Conservation (phyloP, 2,888 invertebrate genomes). For the Xestia sexstrigata region DNA sequence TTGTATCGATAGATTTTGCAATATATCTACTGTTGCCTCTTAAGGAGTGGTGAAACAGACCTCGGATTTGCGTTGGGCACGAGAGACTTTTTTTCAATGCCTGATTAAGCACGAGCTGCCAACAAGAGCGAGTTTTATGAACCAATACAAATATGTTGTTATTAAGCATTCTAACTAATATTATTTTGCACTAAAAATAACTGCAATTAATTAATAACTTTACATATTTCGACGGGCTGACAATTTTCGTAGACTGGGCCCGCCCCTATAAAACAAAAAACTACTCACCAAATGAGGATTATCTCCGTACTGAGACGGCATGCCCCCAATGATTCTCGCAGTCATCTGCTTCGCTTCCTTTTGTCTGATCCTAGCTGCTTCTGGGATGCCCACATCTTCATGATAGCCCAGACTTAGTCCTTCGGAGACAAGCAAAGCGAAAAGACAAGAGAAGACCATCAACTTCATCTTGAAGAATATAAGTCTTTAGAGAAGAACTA, state of each 20-base stretch:
- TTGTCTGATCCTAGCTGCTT: conserved; percentile 68
- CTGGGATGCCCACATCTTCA: conserved; percentile 69
- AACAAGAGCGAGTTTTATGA: background rate
- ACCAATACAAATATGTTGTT: background rate
- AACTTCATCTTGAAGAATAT: conserved; percentile 4
- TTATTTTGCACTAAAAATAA: too few species aligned
- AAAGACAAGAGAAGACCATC: background rate
- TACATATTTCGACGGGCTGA: too few species aligned
- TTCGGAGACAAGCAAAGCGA: background rate
- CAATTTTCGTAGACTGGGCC: background rate
- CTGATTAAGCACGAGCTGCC: background rate
- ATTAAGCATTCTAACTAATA: too few species aligned
- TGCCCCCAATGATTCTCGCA: conserved; percentile 72
- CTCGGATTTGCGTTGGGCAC: background rate
- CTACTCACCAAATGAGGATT: conserved; percentile 63
- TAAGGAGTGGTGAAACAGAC: too few species aligned
- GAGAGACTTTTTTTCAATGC: background rate
- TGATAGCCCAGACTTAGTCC: conserved; percentile 68
- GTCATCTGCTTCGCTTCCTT: conserved; percentile 58
- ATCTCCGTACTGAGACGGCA: conserved; percentile 46
- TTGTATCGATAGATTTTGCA: too few species aligned
- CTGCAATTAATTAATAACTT: too few species aligned
- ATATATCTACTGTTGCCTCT: too few species aligned
- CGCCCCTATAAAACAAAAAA: background rate
- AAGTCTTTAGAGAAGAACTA: background rate